These are phyloP conservation scores for Alosa alosa DNA, from an alignment of 2,113 vertebrate genomes.

Conservation along the genomic window DNA sequence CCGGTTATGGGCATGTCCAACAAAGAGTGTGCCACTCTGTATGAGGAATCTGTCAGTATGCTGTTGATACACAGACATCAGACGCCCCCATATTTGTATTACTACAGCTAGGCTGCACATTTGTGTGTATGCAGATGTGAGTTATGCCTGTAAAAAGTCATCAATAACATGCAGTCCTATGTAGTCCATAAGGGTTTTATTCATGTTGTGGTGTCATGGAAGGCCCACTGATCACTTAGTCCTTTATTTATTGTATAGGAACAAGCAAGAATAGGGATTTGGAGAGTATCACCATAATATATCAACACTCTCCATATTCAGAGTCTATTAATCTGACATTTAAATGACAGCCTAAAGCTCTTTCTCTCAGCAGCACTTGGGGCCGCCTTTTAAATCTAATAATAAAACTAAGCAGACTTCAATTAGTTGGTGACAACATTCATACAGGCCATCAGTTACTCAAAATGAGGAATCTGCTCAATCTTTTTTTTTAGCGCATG, in stretches of 20 bases:
- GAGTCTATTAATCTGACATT: background rate
- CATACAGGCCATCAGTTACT: background rate
- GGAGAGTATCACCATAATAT: background rate
- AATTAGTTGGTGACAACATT: constrained; percentile 12
- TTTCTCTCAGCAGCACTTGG: constrained; percentile 8
- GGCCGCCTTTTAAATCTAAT: constrained; percentile 13
- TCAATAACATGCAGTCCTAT: background rate
- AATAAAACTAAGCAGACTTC: background rate
- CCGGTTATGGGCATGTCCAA: background rate
- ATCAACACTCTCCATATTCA: constrained; percentile 2
- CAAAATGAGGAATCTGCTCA: constrained; percentile 1
- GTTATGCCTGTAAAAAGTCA: background rate
- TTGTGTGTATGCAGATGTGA: background rate
- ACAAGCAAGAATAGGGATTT: background rate
- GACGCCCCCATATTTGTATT: background rate
- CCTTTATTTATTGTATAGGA: background rate
- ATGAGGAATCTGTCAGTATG: background rate
- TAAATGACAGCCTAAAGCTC: constrained; percentile 25
- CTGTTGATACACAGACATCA: background rate
- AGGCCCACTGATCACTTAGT: background rate
- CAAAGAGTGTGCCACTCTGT: background rate
- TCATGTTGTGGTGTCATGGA: background rate
- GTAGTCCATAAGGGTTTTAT: background rate
- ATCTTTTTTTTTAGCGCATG: constrained; percentile 5
- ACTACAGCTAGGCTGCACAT: background rate